Percentiles rank a stretch among this genome's conserved stretches.
Conservation (phyloP, 2,888 invertebrate species). For the Colostygia pectinataria region DNA sequence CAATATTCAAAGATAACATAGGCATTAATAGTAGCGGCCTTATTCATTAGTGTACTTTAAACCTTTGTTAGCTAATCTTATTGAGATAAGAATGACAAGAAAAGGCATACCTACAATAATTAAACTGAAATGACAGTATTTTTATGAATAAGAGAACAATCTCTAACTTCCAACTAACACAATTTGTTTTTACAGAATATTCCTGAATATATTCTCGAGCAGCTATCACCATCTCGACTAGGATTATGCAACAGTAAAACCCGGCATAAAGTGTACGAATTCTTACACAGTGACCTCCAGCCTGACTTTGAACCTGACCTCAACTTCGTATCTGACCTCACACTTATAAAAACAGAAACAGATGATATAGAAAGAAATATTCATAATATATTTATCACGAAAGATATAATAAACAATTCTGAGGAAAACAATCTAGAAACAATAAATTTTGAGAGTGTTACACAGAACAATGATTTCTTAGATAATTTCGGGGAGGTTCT, state of each 20-base stretch:
- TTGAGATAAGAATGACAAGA: no score
- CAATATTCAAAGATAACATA: no score
- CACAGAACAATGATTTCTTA: constrained; percentile 12
- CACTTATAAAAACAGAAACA: constrained; percentile 10
- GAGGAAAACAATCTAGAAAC: background rate
- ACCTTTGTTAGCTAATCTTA: no score
- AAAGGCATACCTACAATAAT: no score
- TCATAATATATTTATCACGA: constrained; percentile 9
- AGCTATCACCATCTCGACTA: constrained; percentile 3
- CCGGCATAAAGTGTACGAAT: constrained; percentile 4
- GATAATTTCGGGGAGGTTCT: background rate
- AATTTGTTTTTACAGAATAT: constrained; percentile 8
- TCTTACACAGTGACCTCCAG: background rate
- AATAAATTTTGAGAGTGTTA: constrained; percentile 1
- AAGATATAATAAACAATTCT: background rate
- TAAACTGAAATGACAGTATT: no score
- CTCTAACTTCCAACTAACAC: no score
- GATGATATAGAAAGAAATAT: constrained; percentile 7
- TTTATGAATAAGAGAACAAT: no score
- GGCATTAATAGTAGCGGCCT: no score
- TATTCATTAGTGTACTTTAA: no score
- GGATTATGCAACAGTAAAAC: constrained; percentile 5
- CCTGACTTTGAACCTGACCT: constrained; percentile 1
- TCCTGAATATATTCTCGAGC: constrained; percentile 14
- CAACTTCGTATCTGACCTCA: background rate